A percentile compares a stretch with the other conserved stretches of the same genome.
These are phyloP conservation scores for Malurus alboscapulatus DNA, from an alignment of 2,113 vertebrate species.

Conservation along the genomic window DNA sequence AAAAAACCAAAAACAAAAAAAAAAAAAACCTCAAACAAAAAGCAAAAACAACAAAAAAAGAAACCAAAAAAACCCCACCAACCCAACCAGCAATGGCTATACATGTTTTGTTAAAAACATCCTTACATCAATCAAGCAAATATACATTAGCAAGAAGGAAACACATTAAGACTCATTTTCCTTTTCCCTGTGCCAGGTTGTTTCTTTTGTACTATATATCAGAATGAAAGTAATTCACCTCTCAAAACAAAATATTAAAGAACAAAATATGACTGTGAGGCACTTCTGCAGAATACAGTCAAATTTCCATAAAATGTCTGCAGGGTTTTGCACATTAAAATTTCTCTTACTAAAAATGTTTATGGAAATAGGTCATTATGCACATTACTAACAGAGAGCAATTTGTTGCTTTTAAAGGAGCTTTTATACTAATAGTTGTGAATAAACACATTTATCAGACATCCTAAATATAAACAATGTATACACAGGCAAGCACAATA, in stretches of 20 bases:
- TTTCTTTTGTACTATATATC: conserved; percentile 50
- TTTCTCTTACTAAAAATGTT: conserved; percentile 69
- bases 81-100: neutral
- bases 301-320: conserved; percentile 75
- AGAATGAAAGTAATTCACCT: conserved; percentile 61
- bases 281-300: conserved; percentile 42
- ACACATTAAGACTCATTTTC: conserved; percentile 47
- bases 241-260: conserved; percentile 68
- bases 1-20: neutral
- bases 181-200: conserved; percentile 22
- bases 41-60: neutral
- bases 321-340: conserved; percentile 72
- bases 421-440: conserved; percentile 68
- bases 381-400: conserved; percentile 65
- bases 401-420: conserved; percentile 73
- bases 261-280: conserved; percentile 56
- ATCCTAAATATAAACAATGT: conserved; percentile 62
- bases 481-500: neutral
- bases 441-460: conserved; percentile 67
- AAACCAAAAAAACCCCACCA: neutral
- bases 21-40: neutral
- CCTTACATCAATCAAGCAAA: conserved; percentile 23
- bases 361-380: conserved; percentile 76
- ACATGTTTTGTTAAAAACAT: conserved; percentile 3
- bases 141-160: conserved; percentile 45